phyloP scores from a whole-genome alignment of 37 sponge, comb jelly and placozoan genomes.

The Axinella damicornis region DNA sequence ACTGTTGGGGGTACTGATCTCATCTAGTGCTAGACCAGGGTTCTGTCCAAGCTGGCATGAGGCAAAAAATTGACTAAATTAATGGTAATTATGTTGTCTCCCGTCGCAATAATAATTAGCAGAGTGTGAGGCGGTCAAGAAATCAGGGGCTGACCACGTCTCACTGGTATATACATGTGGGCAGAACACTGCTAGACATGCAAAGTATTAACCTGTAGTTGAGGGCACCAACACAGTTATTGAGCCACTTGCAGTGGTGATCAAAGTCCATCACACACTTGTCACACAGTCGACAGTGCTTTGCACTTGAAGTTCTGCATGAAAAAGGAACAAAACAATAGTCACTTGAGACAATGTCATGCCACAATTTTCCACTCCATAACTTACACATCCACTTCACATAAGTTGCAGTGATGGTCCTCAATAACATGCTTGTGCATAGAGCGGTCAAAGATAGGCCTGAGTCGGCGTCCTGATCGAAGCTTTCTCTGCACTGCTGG shows the following conservation, averaged over 20 bases:
- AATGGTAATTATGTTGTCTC: too few relatives aligned
- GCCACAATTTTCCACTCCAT: not conserved
- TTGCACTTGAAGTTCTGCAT: slow-evolving; percentile 64
- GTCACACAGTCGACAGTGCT: slow-evolving; percentile 92
- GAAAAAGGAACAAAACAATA: not conserved
- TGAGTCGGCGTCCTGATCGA: not conserved
- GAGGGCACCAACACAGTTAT: slow-evolving; percentile 84
- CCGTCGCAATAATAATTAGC: too few relatives aligned
- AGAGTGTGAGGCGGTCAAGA: too few relatives aligned
- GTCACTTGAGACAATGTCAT: too few relatives aligned
- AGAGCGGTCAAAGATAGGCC: slow-evolving; percentile 72
- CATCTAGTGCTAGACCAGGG: too few relatives aligned
- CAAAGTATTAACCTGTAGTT: slow-evolving; percentile 74
- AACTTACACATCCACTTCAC: slow-evolving; percentile 81
- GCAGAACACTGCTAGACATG: too few relatives aligned
- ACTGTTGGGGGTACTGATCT: too few relatives aligned
- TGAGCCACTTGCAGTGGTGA: slow-evolving; percentile 96
- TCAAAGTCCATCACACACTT: slow-evolving; percentile 91
- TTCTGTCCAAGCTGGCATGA: too few relatives aligned
- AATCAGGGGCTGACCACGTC: too few relatives aligned
- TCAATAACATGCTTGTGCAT: slow-evolving; percentile 87
- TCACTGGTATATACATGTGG: too few relatives aligned
- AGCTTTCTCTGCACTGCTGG: slow-evolving; percentile 40
- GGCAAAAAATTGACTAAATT: too few relatives aligned
- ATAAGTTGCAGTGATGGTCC: slow-evolving; percentile 78